Evolutionary conservation across 2,113 vertebrate genomes (phyloP).

Genomic region (Conger conger): DNA sequence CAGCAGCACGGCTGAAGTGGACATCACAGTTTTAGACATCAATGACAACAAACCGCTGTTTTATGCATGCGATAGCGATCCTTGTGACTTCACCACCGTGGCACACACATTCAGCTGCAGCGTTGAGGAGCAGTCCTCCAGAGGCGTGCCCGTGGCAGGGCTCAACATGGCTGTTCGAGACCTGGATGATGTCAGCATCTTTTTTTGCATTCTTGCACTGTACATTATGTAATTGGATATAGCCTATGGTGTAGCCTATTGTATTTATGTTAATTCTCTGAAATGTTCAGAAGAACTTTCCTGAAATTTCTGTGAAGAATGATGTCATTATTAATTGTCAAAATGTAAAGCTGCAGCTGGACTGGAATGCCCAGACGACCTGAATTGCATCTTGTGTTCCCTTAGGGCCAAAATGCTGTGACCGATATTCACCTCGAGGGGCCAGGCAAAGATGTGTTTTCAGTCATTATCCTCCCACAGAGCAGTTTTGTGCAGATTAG

Average conservation of each 20-base stretch:
- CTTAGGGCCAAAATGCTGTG: conserved; percentile 67
- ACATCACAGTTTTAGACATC: conserved; percentile 71
- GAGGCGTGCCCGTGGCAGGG: conserved; percentile 58
- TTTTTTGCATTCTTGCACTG: too few species aligned
- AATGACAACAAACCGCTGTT: conserved; percentile 86
- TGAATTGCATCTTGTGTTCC: neutral
- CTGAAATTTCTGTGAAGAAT: too few species aligned
- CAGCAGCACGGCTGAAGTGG: conserved; percentile 56
- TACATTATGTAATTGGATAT: too few species aligned
- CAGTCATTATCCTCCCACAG: conserved; percentile 62
- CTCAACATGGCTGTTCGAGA: conserved; percentile 77
- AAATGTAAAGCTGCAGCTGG: neutral
- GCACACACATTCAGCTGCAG: conserved; percentile 62
- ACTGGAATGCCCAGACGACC: neutral
- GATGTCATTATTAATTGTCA: neutral
- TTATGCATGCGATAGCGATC: conserved; percentile 67
- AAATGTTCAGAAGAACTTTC: too few species aligned
- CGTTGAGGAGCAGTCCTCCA: conserved; percentile 74
- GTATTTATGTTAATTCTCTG: too few species aligned
- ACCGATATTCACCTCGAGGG: conserved; percentile 72
- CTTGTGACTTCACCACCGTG: conserved; percentile 60
- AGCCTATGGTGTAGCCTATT: too few species aligned
- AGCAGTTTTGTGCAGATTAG: conserved; percentile 70
- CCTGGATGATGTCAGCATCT: conserved; percentile 71
- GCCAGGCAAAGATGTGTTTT: conserved; percentile 64